A percentile compares a stretch with the other conserved stretches of the same genome.
Conservation (phyloP, 2,797 vertebrate genomes). For the Tenualosa ilisha region DNA sequence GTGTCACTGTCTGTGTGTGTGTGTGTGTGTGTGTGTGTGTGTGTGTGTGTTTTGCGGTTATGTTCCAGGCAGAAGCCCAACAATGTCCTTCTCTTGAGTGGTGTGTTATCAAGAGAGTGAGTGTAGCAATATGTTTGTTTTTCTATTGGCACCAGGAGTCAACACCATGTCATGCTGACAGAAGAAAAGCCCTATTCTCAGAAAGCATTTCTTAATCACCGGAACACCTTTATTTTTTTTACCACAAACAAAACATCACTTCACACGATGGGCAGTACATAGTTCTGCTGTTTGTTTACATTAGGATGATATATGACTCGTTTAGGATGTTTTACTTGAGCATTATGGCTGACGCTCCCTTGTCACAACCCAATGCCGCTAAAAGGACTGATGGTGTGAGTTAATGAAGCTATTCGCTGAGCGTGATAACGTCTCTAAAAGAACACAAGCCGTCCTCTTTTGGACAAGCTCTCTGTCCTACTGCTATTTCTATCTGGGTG, state of each 20-base stretch:
- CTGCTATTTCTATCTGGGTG: not conserved
- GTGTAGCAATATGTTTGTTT: not conserved
- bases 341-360: not conserved
- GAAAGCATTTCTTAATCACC: not conserved
- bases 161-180: not conserved
- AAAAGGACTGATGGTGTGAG: not conserved
- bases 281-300: not conserved
- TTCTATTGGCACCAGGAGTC: not conserved
- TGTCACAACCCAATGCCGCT: not conserved
- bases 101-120: not conserved
- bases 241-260: not conserved
- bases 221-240: no score
- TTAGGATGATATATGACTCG: not conserved
- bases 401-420: not conserved
- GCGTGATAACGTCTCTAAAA: not conserved
- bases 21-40: not conserved
- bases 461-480: not conserved
- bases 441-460: not conserved
- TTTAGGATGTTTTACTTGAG: not conserved
- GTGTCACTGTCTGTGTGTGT: not conserved
- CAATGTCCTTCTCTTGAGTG: not conserved
- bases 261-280: not conserved
- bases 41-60: not conserved
- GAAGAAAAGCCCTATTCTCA: not conserved
- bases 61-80: slow-evolving; percentile 10